Evolutionary conservation across 2,888 invertebrate species (phyloP).

Genomic region (Drosophila peninsularis): DNA sequence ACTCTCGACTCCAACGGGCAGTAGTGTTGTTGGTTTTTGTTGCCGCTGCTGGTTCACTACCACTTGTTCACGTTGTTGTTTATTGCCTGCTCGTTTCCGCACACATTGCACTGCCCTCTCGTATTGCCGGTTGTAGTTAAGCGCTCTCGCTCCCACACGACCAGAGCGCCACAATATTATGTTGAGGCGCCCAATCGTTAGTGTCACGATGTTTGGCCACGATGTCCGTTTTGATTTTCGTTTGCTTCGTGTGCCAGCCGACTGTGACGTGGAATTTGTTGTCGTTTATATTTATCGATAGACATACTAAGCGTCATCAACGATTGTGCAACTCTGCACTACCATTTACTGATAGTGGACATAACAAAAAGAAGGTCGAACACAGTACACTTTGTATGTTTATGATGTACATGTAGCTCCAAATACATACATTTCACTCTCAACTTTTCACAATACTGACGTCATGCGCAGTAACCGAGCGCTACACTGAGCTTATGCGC

Average conservation of each 20-base stretch:
- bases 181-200: constrained; percentile 50
- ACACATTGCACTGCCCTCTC: constrained; percentile 10
- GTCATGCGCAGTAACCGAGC: constrained; percentile 17
- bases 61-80: constrained; percentile 68
- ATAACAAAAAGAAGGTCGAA: constrained; percentile 9
- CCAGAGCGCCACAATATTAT: constrained; percentile 53
- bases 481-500: constrained; percentile 4
- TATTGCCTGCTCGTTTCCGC: constrained; percentile 56
- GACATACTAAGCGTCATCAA: background rate
- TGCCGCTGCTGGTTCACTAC: constrained; percentile 53
- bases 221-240: constrained; percentile 48
- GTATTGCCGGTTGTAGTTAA: constrained; percentile 53
- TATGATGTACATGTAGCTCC: constrained; percentile 1
- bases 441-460: background rate
- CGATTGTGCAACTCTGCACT: constrained; percentile 33
- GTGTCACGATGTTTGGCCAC: constrained; percentile 46
- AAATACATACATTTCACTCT: background rate
- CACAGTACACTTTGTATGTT: background rate
- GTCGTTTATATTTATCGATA: constrained; percentile 47
- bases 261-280: constrained; percentile 62
- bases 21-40: constrained; percentile 37
- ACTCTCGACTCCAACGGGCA: constrained; percentile 58
- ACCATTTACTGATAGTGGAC: background rate
- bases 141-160: constrained; percentile 55
- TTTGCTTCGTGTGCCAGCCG: constrained; percentile 48